Conservation (phyloP, 2,113 vertebrate genomes). For the Carassius gibelio region DNA sequence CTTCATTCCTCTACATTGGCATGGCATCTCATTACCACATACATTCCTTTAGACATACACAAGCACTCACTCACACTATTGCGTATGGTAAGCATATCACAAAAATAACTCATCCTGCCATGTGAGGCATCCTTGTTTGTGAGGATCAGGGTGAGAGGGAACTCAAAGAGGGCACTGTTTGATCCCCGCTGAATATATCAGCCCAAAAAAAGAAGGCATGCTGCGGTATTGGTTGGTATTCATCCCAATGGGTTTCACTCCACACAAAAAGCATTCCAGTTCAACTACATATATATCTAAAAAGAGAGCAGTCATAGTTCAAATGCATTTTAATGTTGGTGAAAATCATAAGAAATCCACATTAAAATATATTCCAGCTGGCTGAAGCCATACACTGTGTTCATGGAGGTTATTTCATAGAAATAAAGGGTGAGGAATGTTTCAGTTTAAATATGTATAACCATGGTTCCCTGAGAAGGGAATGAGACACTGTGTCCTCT, state of each 20-base stretch:
- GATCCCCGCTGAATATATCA: conserved; percentile 21
- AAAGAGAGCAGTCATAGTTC: background rate
- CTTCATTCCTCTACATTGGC: conserved; percentile 53
- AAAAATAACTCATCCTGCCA: conserved; percentile 55
- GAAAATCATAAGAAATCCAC: conserved; percentile 22
- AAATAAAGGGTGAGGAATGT: conserved; percentile 49
- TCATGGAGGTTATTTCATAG: background rate
- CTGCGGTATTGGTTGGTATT: background rate
- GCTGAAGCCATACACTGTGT: background rate
- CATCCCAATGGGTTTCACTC: background rate
- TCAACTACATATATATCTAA: background rate
- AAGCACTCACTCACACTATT: conserved; percentile 53
- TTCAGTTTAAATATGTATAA: too few relatives aligned
- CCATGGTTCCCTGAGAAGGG: too few relatives aligned
- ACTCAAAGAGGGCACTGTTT: conserved; percentile 31
- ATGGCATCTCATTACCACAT: conserved; percentile 48
- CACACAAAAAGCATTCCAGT: conserved; percentile 15
- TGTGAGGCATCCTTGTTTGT: conserved; percentile 53
- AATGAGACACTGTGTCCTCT: too few relatives aligned
- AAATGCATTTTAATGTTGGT: background rate
- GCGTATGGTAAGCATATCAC: conserved; percentile 64
- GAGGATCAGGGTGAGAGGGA: background rate
- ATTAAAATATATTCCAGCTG: conserved; percentile 19
- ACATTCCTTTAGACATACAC: conserved; percentile 63
- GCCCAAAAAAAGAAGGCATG: conserved; percentile 29